These are phyloP conservation scores for Salarias fasciatus DNA, from an alignment of 2,797 vertebrate species.

Conservation along the genomic window DNA sequence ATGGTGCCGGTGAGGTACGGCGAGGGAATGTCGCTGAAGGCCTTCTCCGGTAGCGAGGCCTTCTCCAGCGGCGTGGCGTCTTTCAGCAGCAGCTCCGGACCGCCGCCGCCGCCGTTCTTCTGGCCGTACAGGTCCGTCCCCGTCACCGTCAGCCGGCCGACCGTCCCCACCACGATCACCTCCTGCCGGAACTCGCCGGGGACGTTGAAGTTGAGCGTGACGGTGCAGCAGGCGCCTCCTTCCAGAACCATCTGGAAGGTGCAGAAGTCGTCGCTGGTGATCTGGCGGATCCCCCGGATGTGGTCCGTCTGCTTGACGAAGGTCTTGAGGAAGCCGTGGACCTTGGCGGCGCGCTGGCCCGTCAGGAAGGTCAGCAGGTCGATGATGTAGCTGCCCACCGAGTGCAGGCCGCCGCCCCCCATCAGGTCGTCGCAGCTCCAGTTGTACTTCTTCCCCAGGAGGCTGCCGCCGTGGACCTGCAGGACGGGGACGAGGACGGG, in stretches of 20 bases:
- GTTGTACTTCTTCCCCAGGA: conserved; percentile 98
- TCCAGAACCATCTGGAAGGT: conserved; percentile 99
- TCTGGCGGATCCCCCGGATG: conserved; percentile 97
- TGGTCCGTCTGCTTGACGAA: conserved; percentile 98
- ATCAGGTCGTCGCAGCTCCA: conserved; percentile 99
- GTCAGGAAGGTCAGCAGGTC: conserved; percentile 97
- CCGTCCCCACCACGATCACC: conserved; percentile 91
- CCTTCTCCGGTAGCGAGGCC: conserved; percentile 93
- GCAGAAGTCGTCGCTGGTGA: conserved; percentile 99
- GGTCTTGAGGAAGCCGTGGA: conserved; percentile 96
- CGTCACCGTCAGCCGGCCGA: conserved; percentile 88
- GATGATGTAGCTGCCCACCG: conserved; percentile 98
- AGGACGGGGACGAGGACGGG: too few species aligned
- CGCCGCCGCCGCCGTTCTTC: conserved; percentile 86
- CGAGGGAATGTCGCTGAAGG: conserved; percentile 94
- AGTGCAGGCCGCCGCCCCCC: conserved; percentile 97
- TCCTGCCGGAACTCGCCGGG: conserved; percentile 97
- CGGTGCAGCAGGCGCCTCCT: conserved; percentile 94
- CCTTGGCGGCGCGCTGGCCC: conserved; percentile 91
- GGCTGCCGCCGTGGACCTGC: conserved; percentile 93
- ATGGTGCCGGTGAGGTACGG: conserved; percentile 96
- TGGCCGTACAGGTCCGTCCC: conserved; percentile 95
- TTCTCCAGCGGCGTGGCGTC: conserved; percentile 91
- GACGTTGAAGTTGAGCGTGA: conserved; percentile 97
- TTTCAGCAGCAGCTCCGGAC: conserved; percentile 91